A percentile compares a stretch with the other conserved stretches of the same genome.
phyloP scores from a whole-genome alignment of 2,888 invertebrate species.

The Plebejus anna region DNA sequence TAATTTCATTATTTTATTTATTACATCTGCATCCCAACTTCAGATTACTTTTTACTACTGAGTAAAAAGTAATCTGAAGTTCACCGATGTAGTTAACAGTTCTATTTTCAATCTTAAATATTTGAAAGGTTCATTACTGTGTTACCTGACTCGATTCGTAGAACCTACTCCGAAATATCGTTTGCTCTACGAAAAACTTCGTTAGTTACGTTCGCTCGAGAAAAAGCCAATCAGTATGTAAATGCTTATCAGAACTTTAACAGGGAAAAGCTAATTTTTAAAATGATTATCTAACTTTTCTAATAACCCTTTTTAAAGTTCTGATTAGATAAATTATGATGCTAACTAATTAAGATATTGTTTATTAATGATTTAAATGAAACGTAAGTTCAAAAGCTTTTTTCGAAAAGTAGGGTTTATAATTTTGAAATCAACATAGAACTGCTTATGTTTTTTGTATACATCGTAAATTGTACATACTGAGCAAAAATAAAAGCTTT shows the following conservation, averaged over 20 bases:
- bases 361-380: not conserved
- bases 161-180: not conserved
- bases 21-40: no score
- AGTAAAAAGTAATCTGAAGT: not conserved
- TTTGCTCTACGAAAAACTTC: constrained; percentile 19
- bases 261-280: not conserved
- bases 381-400: not conserved
- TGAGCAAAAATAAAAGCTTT: not conserved
- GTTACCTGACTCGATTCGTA: not conserved
- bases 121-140: not conserved
- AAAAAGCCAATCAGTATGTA: constrained; percentile 15
- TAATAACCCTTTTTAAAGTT: not conserved
- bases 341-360: not conserved
- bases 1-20: no score
- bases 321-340: not conserved
- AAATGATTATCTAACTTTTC: not conserved
- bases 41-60: no score
- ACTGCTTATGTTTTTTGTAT: no score
- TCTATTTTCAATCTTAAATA: constrained; percentile 1
- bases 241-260: constrained; percentile 5
- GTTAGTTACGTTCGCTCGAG: constrained; percentile 8
- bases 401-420: not conserved
- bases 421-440: not conserved
- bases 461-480: no score
- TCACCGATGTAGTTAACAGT: not conserved